Percentiles rank a stretch among this genome's conserved stretches.
Conservation (phyloP, 2,888 invertebrate species). For the Onchidella celtica region DNA sequence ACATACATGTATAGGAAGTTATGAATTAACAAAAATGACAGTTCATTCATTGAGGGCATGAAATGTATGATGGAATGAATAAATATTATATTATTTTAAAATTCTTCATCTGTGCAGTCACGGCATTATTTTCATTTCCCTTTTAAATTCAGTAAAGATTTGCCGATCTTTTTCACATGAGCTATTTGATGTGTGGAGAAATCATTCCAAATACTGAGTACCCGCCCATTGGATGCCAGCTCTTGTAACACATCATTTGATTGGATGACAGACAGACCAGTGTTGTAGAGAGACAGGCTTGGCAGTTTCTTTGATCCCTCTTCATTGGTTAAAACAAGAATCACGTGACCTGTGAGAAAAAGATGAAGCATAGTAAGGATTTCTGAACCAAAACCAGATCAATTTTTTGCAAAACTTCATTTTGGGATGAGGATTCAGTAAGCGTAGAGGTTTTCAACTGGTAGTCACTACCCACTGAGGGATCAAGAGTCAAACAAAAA, state of each 20-base stretch:
- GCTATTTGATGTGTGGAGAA: slow-evolving; percentile 72
- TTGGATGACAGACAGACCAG: slow-evolving; percentile 65
- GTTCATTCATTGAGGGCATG: too few relatives aligned
- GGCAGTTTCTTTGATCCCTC: slow-evolving; percentile 69
- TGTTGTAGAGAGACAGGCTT: slow-evolving; percentile 70
- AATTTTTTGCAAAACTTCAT: too few relatives aligned
- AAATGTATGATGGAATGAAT: too few relatives aligned
- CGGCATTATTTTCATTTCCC: slow-evolving; percentile 26
- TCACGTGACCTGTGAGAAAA: slow-evolving; percentile 61
- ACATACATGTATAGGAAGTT: too few relatives aligned
- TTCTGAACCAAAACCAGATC: too few relatives aligned
- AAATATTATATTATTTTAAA: too few relatives aligned
- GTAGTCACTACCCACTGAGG: not conserved
- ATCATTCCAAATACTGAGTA: slow-evolving; percentile 72
- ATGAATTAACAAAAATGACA: too few relatives aligned
- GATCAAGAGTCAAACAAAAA: too few relatives aligned
- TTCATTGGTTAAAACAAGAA: slow-evolving; percentile 70
- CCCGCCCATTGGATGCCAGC: slow-evolving; percentile 66
- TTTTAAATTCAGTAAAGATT: slow-evolving; percentile 59
- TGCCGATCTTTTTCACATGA: slow-evolving; percentile 68
- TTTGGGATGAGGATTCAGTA: too few relatives aligned
- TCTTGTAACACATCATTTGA: slow-evolving; percentile 70
- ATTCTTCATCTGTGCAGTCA: too few relatives aligned
- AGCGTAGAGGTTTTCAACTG: not conserved
- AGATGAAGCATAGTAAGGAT: too few relatives aligned